These are phyloP conservation scores for Cottoperca gobio DNA, from an alignment of 2,797 vertebrate species.

Conservation along the genomic window DNA sequence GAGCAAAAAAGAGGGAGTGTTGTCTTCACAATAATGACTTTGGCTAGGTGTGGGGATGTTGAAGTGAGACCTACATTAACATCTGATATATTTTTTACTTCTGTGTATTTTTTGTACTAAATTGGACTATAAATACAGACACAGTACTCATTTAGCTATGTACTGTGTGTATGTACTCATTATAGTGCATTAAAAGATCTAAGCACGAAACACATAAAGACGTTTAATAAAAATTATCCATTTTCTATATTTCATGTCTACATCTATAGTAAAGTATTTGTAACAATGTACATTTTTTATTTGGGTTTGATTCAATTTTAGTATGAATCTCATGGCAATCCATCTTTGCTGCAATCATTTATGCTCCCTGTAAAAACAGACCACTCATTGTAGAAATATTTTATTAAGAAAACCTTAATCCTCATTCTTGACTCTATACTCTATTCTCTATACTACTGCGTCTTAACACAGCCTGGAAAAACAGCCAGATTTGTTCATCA, in stretches of 20 bases:
- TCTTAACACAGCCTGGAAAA: constrained; percentile 20
- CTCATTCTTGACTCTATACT: too few relatives aligned
- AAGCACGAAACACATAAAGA: neutral
- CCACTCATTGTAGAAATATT: neutral
- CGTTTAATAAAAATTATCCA: neutral
- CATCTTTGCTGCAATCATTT: neutral
- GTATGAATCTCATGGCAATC: neutral
- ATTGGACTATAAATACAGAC: neutral
- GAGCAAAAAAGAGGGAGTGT: too few relatives aligned
- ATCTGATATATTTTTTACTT: constrained; percentile 1
- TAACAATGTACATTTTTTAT: neutral
- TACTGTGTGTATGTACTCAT: neutral
- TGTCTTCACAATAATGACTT: neutral
- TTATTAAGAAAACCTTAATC: neutral
- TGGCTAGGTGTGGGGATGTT: neutral
- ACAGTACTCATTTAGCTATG: neutral
- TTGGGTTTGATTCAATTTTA: neutral
- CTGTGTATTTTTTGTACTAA: constrained; percentile 18
- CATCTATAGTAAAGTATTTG: neutral
- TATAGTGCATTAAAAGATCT: neutral
- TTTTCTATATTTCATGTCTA: too few relatives aligned
- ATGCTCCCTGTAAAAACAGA: neutral
- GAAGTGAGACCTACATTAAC: neutral
- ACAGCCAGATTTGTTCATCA: constrained; percentile 45
- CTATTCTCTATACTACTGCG: too few relatives aligned